phyloP scores from a whole-genome alignment of 2,113 vertebrate species.

The Protobothrops flavoviridis region DNA sequence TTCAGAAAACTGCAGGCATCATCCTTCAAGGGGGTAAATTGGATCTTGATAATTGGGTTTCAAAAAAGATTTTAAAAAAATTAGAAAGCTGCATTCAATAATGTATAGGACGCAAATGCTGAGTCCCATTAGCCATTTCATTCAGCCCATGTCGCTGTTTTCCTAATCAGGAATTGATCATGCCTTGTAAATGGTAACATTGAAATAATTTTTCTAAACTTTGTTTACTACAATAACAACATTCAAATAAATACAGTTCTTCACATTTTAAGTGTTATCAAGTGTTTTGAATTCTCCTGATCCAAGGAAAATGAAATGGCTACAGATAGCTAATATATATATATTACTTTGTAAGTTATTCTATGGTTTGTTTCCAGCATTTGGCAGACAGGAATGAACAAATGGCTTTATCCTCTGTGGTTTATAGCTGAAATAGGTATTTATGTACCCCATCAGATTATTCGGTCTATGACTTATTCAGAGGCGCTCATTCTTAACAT shows the following conservation, averaged over 20 bases:
- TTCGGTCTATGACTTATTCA: conserved; percentile 43
- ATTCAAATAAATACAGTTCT: conserved; percentile 4
- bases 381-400: not conserved
- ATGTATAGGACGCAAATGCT: conserved; percentile 42
- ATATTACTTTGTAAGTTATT: not conserved
- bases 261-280: not conserved
- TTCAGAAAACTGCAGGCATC: conserved; percentile 59
- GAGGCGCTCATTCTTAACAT: conserved; percentile 12
- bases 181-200: conserved; percentile 11
- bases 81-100: conserved; percentile 56
- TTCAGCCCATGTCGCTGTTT: conserved; percentile 20
- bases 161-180: conserved; percentile 28
- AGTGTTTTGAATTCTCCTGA: not conserved
- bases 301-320: not conserved
- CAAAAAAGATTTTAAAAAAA: conserved; percentile 58
- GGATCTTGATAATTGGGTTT: conserved; percentile 60
- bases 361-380: conserved; percentile 13
- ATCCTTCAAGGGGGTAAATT: conserved; percentile 52
- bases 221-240: not conserved
- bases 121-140: conserved; percentile 16
- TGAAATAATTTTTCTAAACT: not conserved
- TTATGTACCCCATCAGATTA: conserved; percentile 22
- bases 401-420: conserved; percentile 23
- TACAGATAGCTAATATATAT: not conserved
- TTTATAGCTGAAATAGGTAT: conserved; percentile 30